phyloP scores from a whole-genome alignment of 2,888 invertebrate genomes.

The Orchesella flavescens region DNA sequence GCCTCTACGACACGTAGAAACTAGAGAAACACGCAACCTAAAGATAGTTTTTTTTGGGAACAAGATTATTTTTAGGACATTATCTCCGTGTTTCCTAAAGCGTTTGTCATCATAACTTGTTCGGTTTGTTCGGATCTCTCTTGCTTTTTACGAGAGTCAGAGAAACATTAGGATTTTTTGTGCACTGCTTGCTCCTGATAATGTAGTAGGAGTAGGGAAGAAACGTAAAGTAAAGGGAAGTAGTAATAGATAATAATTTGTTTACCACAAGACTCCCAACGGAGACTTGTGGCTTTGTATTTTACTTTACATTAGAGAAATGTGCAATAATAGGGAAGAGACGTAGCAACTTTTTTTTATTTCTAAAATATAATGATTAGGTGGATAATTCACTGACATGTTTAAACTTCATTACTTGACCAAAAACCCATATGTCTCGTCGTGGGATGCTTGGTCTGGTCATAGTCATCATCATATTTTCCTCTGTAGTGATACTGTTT shows the following conservation, averaged over 20 bases:
- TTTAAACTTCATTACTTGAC: slow-evolving; percentile 51
- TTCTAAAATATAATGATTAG: slow-evolving; percentile 29
- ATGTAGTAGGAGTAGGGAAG: neutral
- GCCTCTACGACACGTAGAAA: slow-evolving; percentile 11
- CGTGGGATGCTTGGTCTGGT: slow-evolving; percentile 14
- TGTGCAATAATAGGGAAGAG: neutral
- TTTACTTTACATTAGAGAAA: slow-evolving; percentile 13
- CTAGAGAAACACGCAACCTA: neutral
- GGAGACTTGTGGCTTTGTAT: slow-evolving; percentile 51
- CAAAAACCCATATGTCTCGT: slow-evolving; percentile 56
- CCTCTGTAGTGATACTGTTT: no score
- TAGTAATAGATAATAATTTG: slow-evolving; percentile 53
- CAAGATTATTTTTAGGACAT: slow-evolving; percentile 50
- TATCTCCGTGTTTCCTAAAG: slow-evolving; percentile 29
- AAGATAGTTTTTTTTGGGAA: slow-evolving; percentile 33
- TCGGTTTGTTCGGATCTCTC: slow-evolving; percentile 9
- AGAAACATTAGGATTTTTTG: slow-evolving; percentile 6
- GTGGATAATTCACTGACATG: slow-evolving; percentile 50
- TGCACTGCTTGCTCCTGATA: slow-evolving; percentile 19
- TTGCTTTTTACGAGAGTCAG: neutral
- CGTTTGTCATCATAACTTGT: slow-evolving; percentile 54
- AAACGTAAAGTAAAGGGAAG: neutral
- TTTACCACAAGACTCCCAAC: slow-evolving; percentile 50
- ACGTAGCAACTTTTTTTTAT: neutral
- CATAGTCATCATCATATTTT: no score